Evolutionary conservation across 1,140 invertebrate species (phyloP), one percentile per base, ranked within the genome.

Genomic region (Drosophila quadrilineata): DNA sequence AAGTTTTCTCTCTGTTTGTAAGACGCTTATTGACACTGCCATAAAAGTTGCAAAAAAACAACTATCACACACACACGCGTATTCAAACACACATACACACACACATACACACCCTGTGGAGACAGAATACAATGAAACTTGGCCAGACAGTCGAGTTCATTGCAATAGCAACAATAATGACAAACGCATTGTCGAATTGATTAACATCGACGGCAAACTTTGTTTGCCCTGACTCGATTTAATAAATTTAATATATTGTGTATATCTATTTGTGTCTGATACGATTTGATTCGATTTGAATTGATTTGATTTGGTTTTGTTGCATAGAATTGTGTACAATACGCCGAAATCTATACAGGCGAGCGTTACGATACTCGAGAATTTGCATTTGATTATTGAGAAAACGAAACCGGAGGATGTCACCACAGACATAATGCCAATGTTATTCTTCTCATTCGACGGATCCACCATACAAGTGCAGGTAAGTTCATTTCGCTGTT

Each of bases 401-500:
- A 99, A 98, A 90, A 96, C 96, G 16, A 93, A 94, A 5, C 90
- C 93, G 16, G 94, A 96, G 12, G 96, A 98, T 54, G 92, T 97
- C 17, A 91, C 93, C 49, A 91, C 92, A 6, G 96, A 98, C 71
- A 93, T 98, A 17, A 90, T 99, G 53, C 96, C 96, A 3, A 93
- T 98, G 91, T 91, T 99, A 5, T 98, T 96, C 90, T 94, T 92
- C 54, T 95, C 96, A 16, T 95, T 99, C 74, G 97, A 98, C 79
- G 97, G 95, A 74, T 94, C 95, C 28, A 97, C 95, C n/a, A 94
- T 96, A 68, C 96, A 97, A 91, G 95, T 98, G 57, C 96, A 98
- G 94, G 97, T 98, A 90, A 89, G 88, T 21, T 40, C 10, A 19
- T 10, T 3, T 2, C 3, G 4, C 36, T 2, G 24, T 10, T 9